Percentiles rank a stretch among this genome's conserved stretches.
These are phyloP conservation scores for Gryllus longicercus DNA, from an alignment of 2,888 invertebrate species.

Conservation along the genomic window DNA sequence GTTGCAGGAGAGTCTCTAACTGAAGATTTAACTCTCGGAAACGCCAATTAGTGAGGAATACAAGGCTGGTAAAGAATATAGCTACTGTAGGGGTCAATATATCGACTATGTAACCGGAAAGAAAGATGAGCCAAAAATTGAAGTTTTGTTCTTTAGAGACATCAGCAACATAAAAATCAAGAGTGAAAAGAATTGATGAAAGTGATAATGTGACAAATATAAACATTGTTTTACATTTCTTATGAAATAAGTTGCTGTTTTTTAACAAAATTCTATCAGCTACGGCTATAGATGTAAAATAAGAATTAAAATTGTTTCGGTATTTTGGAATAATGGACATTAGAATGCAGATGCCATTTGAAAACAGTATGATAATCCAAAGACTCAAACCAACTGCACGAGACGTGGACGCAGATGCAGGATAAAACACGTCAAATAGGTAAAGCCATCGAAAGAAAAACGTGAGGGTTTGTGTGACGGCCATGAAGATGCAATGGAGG, in stretches of 20 bases:
- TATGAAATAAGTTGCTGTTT: not conserved
- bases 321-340: not conserved
- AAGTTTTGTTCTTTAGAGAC: not conserved
- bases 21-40: not conserved
- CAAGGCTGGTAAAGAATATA: not conserved
- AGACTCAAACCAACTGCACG: not conserved
- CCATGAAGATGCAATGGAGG: not conserved
- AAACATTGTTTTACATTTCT: not conserved
- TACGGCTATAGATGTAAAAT: not conserved
- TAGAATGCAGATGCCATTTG: not conserved
- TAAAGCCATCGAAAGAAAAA: not conserved
- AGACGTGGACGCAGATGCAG: not conserved
- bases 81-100: not conserved
- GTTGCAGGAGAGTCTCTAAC: not conserved
- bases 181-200: not conserved
- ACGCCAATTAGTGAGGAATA: not conserved
- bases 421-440: not conserved
- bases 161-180: not conserved
- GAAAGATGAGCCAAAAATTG: not conserved
- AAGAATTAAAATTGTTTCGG: not conserved
- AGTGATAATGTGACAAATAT: not conserved
- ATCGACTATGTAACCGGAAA: not conserved
- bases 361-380: not conserved
- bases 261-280: not conserved
- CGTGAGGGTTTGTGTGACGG: not conserved